phyloP scores from a whole-genome alignment of 2,888 invertebrate genomes.

The Bombylius major region DNA sequence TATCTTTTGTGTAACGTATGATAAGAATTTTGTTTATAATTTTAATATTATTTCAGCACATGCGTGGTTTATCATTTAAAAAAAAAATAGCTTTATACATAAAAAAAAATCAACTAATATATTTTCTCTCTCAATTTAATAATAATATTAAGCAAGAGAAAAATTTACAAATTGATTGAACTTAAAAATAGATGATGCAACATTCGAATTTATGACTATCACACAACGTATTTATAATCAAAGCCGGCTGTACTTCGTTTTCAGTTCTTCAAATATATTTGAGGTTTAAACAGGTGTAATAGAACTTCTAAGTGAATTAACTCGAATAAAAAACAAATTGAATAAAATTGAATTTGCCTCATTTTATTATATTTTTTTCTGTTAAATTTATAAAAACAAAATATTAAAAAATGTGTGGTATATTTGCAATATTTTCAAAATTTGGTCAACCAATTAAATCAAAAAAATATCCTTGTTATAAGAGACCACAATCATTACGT shows the following conservation, averaged over 20 bases:
- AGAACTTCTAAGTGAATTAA: too few relatives aligned
- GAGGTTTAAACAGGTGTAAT: background rate
- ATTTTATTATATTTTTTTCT: too few relatives aligned
- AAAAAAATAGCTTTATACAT: too few relatives aligned
- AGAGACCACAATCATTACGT: constrained; percentile 22
- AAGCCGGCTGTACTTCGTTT: background rate
- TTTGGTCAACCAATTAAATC: constrained; percentile 22
- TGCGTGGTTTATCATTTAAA: too few relatives aligned
- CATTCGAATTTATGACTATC: background rate
- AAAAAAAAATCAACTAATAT: too few relatives aligned
- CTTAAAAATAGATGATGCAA: background rate
- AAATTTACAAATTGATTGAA: background rate
- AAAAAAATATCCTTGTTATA: constrained; percentile 17
- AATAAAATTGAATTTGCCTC: too few relatives aligned
- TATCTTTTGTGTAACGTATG: too few relatives aligned
- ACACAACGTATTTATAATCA: background rate
- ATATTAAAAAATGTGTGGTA: constrained; percentile 29
- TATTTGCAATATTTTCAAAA: constrained; percentile 33
- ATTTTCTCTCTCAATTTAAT: too few relatives aligned
- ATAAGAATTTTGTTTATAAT: too few relatives aligned
- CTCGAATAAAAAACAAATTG: too few relatives aligned
- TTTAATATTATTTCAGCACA: too few relatives aligned
- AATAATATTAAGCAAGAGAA: too few relatives aligned
- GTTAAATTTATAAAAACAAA: background rate
- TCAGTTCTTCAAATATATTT: background rate